Evolutionary conservation across 2,888 invertebrate genomes (phyloP), one percentile per base, ranked within the genome.

Genomic region (Chrysina gloriosa): DNA sequence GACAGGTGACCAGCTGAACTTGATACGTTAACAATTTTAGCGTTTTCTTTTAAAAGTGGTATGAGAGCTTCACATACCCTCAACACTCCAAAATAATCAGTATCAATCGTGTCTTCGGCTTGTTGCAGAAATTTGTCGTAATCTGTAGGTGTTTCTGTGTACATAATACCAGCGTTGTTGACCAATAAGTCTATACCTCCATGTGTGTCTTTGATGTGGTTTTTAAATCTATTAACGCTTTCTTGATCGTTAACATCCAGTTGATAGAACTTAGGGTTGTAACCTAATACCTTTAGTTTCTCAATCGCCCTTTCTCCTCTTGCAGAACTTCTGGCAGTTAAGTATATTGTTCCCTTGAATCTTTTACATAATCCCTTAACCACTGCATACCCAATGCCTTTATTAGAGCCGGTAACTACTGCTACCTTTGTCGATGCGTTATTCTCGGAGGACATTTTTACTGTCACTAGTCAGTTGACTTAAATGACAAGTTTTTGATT

Each of bases 11-110:
- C 92, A 9, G 85, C 85, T 3, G 88, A 86, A 70, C 93, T 92
- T 0, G 92, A 92, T 0, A 94, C 83, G 74, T 93, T 92, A 0
- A 93, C 89, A 3, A 94, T 92, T 77, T 90, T 87, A 0, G 91
- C 91, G 75, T 91, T 87, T 34, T 88, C 84, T 63, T 86, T 85
- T 3, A 94, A 80, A 9, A 94, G 77, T 0, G 93, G 92, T 80
- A 93, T 92, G 3, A 94, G 79, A 1, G 86, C 83, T 58, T 89
- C 85, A 58, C 92, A 92, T 0, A 89, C 85, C 66, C 86, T 84
- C n/a, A 90, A 77, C 19, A 90, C 84, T 3, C 86, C 85, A 77
- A 89, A 91, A 78, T 90, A 93, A 79, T 94, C 94, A 0, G 90
- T 88, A 36, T 81, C 82, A 5, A 90, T 69, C 0, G 93, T 92